phyloP scores from a whole-genome alignment of 2,888 invertebrate species.

The Ennomos quercinarius region DNA sequence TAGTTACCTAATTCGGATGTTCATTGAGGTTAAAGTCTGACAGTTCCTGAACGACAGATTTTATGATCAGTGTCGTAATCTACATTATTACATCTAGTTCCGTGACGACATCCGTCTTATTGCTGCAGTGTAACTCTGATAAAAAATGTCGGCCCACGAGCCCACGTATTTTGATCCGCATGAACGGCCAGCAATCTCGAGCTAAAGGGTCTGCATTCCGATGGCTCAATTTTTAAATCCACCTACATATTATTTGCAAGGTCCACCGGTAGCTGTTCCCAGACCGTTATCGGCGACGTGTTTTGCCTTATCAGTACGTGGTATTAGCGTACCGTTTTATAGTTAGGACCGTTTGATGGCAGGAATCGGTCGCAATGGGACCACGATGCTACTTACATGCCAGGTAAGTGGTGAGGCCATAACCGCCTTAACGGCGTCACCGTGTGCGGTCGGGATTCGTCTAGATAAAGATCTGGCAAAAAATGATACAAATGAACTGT shows the following conservation, averaged over 20 bases:
- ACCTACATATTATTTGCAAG: conserved; percentile 52
- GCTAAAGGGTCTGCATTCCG: conserved; percentile 50
- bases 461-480: conserved; percentile 51
- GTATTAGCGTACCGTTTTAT: conserved; percentile 38
- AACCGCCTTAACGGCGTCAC: conserved; percentile 41
- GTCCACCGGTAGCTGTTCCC: conserved; percentile 49
- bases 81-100: conserved; percentile 49
- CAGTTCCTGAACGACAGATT: conserved; percentile 26
- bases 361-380: conserved; percentile 37
- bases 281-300: conserved; percentile 51
- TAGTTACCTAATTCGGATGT: conserved; percentile 35
- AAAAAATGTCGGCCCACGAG: conserved; percentile 41
- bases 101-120: conserved; percentile 50
- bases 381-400: conserved; percentile 34
- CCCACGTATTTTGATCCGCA: conserved; percentile 47
- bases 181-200: conserved; percentile 37
- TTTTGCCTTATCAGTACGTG: conserved; percentile 45
- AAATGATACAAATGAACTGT: conserved; percentile 43
- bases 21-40: conserved; percentile 29
- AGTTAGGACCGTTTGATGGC: conserved; percentile 38
- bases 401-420: conserved; percentile 34
- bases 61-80: conserved; percentile 37
- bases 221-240: conserved; percentile 40
- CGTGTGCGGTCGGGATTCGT: conserved; percentile 55
- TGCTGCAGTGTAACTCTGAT: conserved; percentile 31